These are phyloP conservation scores for Crotalus helleri DNA, from an alignment of 2,113 vertebrate genomes.

Conservation along the genomic window DNA sequence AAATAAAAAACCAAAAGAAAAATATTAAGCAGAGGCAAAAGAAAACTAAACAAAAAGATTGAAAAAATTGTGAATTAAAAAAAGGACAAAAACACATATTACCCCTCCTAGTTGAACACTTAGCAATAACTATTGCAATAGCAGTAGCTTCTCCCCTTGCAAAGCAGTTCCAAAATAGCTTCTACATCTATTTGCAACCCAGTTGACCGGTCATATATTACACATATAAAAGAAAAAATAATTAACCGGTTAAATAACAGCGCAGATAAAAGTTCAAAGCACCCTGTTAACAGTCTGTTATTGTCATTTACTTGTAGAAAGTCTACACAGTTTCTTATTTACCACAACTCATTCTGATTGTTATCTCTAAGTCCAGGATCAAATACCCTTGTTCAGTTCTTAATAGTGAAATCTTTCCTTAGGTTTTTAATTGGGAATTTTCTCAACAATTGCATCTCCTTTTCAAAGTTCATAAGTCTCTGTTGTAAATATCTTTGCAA, in stretches of 20 bases:
- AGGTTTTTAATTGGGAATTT: background rate
- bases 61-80: background rate
- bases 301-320: background rate
- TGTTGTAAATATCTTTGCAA: background rate
- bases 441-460: background rate
- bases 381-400: background rate
- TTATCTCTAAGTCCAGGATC: background rate
- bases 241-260: background rate
- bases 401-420: background rate
- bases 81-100: background rate
- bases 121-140: background rate
- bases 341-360: background rate
- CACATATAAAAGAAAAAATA: background rate
- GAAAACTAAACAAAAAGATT: background rate
- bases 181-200: background rate
- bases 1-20: background rate
- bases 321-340: background rate
- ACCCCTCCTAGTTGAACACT: background rate
- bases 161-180: background rate
- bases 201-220: background rate
- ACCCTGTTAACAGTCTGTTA: background rate
- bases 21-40: background rate
- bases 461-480: background rate
- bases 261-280: background rate
- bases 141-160: background rate